These are phyloP conservation scores for Zosterops hypoxanthus DNA, from an alignment of 2,113 vertebrate genomes.

Conservation along the genomic window DNA sequence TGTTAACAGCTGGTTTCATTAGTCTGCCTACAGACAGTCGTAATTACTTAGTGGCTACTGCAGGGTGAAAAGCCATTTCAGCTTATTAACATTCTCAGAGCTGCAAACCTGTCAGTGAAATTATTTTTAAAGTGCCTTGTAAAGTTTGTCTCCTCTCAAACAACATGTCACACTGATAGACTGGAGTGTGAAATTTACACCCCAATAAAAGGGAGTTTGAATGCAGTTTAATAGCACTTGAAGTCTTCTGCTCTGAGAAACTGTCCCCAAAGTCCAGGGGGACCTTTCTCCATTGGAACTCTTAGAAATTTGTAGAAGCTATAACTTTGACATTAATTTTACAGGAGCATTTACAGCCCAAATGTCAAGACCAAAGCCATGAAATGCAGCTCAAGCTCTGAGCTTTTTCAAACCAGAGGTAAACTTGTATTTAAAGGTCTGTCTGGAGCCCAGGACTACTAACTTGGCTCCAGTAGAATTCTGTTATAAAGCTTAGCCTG, in stretches of 20 bases:
- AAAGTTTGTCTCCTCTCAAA: not conserved
- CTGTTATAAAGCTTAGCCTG: not conserved
- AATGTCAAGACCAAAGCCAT: not conserved
- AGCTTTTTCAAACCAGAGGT: not conserved
- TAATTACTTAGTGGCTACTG: not conserved
- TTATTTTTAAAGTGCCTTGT: not conserved
- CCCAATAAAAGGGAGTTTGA: not conserved
- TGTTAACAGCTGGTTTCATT: not conserved
- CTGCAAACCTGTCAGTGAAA: not conserved
- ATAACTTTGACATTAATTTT: not conserved
- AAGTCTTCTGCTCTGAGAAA: not conserved
- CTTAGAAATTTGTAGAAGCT: not conserved
- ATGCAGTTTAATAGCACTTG: not conserved
- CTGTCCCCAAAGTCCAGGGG: not conserved
- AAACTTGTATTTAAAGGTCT: not conserved
- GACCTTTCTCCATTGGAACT: not conserved
- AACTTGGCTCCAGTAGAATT: not conserved
- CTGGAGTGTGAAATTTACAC: not conserved
- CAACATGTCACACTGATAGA: rapidly evolving
- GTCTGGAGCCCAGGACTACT: not conserved
- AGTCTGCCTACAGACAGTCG: not conserved
- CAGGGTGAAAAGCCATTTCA: not conserved
- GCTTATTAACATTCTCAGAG: not conserved
- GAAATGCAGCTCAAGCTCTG: not conserved
- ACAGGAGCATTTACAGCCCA: not conserved